phyloP scores from a whole-genome alignment of 2,113 vertebrate species.

The Ammodytes marinus region DNA sequence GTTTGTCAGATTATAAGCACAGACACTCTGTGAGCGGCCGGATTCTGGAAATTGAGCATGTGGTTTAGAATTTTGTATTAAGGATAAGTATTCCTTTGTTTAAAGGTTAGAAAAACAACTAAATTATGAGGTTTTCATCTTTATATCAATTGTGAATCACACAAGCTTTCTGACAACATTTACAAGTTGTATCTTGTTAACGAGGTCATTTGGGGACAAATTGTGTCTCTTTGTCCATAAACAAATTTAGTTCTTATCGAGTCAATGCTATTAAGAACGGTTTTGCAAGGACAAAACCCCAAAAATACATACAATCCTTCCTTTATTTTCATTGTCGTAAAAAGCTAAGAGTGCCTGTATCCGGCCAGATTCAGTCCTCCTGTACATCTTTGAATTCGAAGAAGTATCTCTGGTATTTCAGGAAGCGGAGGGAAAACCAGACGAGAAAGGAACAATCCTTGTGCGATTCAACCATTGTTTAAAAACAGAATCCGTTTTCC shows the following conservation, averaged over 20 bases:
- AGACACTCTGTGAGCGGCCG: not conserved
- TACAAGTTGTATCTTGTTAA: not conserved
- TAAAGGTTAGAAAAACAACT: not conserved
- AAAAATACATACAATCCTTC: not conserved
- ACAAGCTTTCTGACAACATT: not conserved
- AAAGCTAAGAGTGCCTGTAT: not conserved
- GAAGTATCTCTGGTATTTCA: constrained; percentile 35
- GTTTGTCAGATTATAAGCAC: not conserved
- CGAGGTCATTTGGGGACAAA: no score
- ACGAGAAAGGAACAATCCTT: constrained; percentile 35
- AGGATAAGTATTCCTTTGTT: not conserved
- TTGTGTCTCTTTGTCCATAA: not conserved
- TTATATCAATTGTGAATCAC: not conserved
- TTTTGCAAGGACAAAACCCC: not conserved
- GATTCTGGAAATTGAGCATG: not conserved
- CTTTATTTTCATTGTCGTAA: not conserved
- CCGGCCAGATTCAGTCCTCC: no score
- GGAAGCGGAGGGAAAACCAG: not conserved
- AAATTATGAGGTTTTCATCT: not conserved
- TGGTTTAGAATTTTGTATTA: not conserved
- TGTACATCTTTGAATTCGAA: not conserved
- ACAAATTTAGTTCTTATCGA: not conserved
- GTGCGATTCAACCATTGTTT: constrained; percentile 48
- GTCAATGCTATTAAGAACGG: not conserved
- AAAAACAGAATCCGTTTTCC: constrained; percentile 37